Evolutionary conservation across 2,888 invertebrate genomes (phyloP).

Genomic region (Eilema griseolum): DNA sequence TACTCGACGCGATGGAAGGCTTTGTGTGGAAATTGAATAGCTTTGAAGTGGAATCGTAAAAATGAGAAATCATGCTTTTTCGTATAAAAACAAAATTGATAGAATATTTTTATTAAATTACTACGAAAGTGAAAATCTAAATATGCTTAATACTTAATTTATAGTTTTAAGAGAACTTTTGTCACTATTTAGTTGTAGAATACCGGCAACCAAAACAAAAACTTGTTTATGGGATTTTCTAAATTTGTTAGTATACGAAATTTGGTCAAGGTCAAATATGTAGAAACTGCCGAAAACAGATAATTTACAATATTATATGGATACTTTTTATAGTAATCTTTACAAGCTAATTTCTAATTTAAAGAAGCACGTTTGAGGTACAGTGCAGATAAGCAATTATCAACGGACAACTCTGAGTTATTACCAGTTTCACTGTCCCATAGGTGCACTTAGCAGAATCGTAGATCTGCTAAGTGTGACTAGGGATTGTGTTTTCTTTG

Average conservation of each 20-base stretch:
- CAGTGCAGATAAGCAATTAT: slow-evolving; percentile 28
- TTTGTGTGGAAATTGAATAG: not conserved
- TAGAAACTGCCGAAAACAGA: not conserved
- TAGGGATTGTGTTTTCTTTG: not conserved
- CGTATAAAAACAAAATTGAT: not conserved
- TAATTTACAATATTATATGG: not conserved
- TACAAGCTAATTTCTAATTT: slow-evolving; percentile 32
- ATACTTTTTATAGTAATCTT: slow-evolving; percentile 29
- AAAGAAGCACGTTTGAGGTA: slow-evolving; percentile 12
- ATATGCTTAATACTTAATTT: not conserved
- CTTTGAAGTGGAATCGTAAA: not conserved
- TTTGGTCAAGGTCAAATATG: not conserved
- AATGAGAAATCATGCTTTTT: not conserved
- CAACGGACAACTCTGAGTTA: slow-evolving; percentile 19
- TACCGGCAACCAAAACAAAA: not conserved
- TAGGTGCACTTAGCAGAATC: not conserved
- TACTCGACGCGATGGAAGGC: not conserved
- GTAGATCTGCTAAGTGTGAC: no score
- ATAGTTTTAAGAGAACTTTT: not conserved
- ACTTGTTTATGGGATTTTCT: no score
- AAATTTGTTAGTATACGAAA: no score
- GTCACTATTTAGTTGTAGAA: not conserved
- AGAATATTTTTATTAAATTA: not conserved
- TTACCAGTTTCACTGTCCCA: slow-evolving; percentile 26
- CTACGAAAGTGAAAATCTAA: not conserved